phyloP scores from a whole-genome alignment of 2,113 vertebrate species.

The Mormyrus iriodes region DNA sequence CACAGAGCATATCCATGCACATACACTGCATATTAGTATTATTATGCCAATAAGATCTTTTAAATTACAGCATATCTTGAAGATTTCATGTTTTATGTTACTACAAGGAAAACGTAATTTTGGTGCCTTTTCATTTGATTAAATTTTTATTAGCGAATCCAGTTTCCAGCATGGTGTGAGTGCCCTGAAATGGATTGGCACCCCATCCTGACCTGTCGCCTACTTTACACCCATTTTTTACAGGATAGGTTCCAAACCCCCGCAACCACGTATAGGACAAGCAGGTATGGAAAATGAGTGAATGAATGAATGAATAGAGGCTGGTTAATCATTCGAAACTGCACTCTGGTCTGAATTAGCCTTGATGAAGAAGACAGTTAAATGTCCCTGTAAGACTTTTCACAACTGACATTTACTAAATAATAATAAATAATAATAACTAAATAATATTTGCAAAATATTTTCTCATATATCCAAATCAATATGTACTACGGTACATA shows the following conservation, averaged over 20 bases:
- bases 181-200: neutral
- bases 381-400: neutral
- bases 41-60: neutral
- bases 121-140: neutral
- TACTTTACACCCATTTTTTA: neutral
- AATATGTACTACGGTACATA: neutral
- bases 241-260: neutral
- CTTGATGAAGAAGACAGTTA: neutral
- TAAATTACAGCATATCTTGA: neutral
- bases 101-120: neutral
- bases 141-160: neutral
- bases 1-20: neutral
- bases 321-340: neutral
- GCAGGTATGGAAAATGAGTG: neutral
- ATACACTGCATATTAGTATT: neutral
- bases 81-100: neutral
- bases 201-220: neutral
- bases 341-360: neutral
- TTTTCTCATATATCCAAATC: neutral
- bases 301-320: neutral
- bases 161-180: neutral
- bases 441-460: too few species aligned
- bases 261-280: neutral
- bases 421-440: too few species aligned
- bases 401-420: neutral